These are phyloP conservation scores for Trissolcus basalis DNA, from an alignment of 1,140 invertebrate genomes.

Conservation along the genomic window DNA sequence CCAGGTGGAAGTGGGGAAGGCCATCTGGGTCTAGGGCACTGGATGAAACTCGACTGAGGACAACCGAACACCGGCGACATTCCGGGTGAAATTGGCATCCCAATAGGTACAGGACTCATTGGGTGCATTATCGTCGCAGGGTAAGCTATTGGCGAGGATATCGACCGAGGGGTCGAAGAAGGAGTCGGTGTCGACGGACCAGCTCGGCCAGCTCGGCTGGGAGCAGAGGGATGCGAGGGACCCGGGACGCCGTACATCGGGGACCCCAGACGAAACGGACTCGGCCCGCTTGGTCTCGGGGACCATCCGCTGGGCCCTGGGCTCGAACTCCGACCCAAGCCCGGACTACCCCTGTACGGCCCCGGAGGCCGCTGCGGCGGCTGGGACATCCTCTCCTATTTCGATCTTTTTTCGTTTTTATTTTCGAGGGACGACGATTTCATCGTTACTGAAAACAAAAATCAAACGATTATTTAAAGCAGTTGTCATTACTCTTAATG, in stretches of 20 bases:
- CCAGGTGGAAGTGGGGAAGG: constrained; percentile 73
- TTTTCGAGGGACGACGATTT: constrained; percentile 45
- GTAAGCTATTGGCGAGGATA: constrained; percentile 65
- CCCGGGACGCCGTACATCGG: constrained; percentile 60
- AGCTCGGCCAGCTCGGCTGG: constrained; percentile 30
- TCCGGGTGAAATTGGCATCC: constrained; percentile 71
- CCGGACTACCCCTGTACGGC: constrained; percentile 65
- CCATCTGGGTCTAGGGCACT: constrained; percentile 82
- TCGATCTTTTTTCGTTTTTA: constrained; percentile 41
- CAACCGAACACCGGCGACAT: constrained; percentile 71
- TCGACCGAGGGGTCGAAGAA: constrained; percentile 62
- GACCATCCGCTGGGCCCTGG: constrained; percentile 59
- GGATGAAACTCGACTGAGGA: constrained; percentile 71
- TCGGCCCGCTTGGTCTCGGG: constrained; percentile 61
- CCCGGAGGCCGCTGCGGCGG: constrained; percentile 76
- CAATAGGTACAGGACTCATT: constrained; percentile 72
- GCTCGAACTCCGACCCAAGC: constrained; percentile 62
- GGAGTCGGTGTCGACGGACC: constrained; percentile 61
- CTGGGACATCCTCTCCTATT: constrained; percentile 68
- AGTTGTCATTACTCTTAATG: no score
- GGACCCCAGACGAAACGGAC: constrained; percentile 62
- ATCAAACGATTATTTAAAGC: neutral
- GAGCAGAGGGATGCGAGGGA: constrained; percentile 44
- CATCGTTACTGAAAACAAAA: constrained; percentile 62
- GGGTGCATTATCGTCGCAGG: constrained; percentile 68